phyloP scores from a whole-genome alignment of 2,888 invertebrate species.

The Allacma fusca region DNA sequence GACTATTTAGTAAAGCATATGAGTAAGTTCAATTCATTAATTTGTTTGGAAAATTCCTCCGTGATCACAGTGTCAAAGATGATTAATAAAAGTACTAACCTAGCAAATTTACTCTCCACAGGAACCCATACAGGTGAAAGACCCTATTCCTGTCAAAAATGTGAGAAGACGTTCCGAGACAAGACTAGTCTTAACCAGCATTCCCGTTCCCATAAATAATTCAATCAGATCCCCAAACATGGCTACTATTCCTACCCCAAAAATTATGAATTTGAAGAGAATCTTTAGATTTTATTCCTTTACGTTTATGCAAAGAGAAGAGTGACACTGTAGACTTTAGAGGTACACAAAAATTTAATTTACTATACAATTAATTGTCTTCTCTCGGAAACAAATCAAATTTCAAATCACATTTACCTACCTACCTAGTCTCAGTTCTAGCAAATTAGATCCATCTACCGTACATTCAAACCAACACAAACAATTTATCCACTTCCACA shows the following conservation, averaged over 20 bases:
- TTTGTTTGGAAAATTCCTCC: conserved; percentile 28
- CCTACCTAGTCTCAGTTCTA: conserved; percentile 23
- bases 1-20: conserved; percentile 58
- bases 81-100: not conserved
- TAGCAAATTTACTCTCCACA: not conserved
- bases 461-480: too few relatives aligned
- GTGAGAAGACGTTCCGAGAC: conserved; percentile 40
- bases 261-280: conserved; percentile 17
- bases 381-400: not conserved
- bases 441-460: too few relatives aligned
- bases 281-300: not conserved
- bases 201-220: conserved; percentile 56
- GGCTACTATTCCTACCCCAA: not conserved
- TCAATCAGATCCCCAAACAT: conserved; percentile 22
- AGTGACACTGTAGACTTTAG: too few relatives aligned
- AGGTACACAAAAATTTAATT: too few relatives aligned
- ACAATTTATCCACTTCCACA: too few relatives aligned
- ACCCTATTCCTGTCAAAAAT: conserved; percentile 33
- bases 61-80: not conserved
- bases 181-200: conserved; percentile 50
- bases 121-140: conserved; percentile 38
- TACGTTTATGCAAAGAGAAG: not conserved
- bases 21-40: conserved; percentile 46
- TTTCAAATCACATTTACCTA: conserved; percentile 24
- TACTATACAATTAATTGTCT: too few relatives aligned